A percentile compares a stretch with the other conserved stretches of the same genome.
phyloP scores from a whole-genome alignment of 2,888 invertebrate species.

The Conistra vaccinii region DNA sequence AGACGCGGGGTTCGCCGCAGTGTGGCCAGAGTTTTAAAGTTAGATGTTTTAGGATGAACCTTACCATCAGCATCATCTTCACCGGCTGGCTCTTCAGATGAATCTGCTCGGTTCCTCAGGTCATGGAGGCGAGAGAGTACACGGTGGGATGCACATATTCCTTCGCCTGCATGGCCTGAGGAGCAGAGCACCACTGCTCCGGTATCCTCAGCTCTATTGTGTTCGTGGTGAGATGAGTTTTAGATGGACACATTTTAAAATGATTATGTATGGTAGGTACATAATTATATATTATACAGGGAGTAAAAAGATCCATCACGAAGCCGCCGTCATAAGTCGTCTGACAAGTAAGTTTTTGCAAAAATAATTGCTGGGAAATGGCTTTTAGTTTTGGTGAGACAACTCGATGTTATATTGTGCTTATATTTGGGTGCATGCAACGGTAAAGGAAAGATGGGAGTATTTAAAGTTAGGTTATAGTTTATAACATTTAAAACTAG shows the following conservation, averaged over 20 bases:
- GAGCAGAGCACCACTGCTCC: constrained; percentile 79
- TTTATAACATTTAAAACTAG: background rate
- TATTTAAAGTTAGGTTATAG: no score
- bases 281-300: background rate
- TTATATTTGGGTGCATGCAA: background rate
- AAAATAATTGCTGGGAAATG: no score
- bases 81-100: constrained; percentile 72
- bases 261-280: no score
- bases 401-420: background rate
- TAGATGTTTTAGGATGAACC: background rate
- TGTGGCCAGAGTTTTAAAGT: background rate
- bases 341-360: no score
- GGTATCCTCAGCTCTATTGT: constrained; percentile 25
- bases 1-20: background rate
- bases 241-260: background rate
- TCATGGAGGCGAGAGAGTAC: constrained; percentile 91
- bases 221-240: background rate
- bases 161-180: constrained; percentile 90
- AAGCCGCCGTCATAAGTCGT: no score
- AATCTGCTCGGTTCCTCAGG: constrained; percentile 87
- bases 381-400: background rate
- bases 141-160: constrained; percentile 89
- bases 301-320: no score
- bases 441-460: background rate
- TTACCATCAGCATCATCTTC: constrained; percentile 31